Evolutionary conservation across 2,113 vertebrate genomes (phyloP), one percentile per base, ranked within the genome.

Genomic region (Thinocorus orbignyianus): DNA sequence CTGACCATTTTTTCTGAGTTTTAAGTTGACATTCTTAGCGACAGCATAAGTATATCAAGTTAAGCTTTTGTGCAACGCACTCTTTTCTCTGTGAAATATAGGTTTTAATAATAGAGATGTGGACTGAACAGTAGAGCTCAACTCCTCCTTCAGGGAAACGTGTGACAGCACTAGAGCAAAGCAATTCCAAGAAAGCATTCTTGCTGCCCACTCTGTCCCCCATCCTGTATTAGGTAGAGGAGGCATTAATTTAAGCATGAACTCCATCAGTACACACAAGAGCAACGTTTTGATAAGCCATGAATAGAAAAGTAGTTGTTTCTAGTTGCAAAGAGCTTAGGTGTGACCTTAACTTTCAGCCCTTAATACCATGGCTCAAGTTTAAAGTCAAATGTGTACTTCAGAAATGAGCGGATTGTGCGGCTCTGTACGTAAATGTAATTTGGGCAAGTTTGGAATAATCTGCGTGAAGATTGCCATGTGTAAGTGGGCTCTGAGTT

Each of bases 21-120:
- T 86, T 82, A 70, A 70, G 86, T 48, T 70, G 41, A 90, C 22
- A 17, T 3, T 68, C 35, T 71, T 60, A 13, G 11, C 64, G 55
- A 71, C 57, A 52, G 17, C 0, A 0, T 52, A 79, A 81, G 26
- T 60, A 22, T 41, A 52, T 48, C 35, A 88, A 76, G 37, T 58
- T 66, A 80, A 77, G 55, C 4, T 58, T 76, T 73, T 74, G 24
- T 80, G 51, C 26, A 35, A 62, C 33, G 23, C 10, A n/a, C 5
- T 62, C 17, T 85, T 65, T 91, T 79, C n/a, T 52, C 62, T 92
- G 51, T 93, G 80, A 95, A 83, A 83, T 88, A 55, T 4, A 48
- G 26, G 14, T 64, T 95, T 94, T 71, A 86, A 83, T 88, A 90
- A 73, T n/a, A 64, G 8, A 74, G 28, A 31, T 13, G 77, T 58